phyloP scores from a whole-genome alignment of 2,888 invertebrate genomes.

The Sycophila texana region DNA sequence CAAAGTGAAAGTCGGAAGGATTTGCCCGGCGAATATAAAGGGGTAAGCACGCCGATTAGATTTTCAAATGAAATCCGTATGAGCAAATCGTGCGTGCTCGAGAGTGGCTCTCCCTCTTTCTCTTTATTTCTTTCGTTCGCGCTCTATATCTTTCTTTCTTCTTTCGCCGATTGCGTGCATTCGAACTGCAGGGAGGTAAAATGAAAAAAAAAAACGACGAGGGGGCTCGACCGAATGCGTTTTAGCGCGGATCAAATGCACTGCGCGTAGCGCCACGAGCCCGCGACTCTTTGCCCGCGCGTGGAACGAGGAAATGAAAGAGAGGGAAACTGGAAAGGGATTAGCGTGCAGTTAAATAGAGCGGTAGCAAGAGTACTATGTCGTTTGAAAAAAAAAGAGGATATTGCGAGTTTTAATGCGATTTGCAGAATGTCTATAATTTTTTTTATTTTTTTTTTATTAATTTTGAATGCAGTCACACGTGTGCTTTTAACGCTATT shows the following conservation, averaged over 20 bases:
- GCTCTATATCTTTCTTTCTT: constrained; percentile 7
- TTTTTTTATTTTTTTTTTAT: neutral
- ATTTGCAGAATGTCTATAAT: neutral
- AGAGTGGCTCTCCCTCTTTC: constrained; percentile 39
- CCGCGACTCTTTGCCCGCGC: constrained; percentile 2
- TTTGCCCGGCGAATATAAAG: constrained; percentile 25
- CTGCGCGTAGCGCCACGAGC: constrained; percentile 61
- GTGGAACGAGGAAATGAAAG: constrained; percentile 53
- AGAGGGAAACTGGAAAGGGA: constrained; percentile 44
- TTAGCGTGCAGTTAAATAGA: constrained; percentile 56
- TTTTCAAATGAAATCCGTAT: constrained; percentile 54
- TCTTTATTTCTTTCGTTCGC: neutral
- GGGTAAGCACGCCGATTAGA: constrained; percentile 46
- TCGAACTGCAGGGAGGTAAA: constrained; percentile 32
- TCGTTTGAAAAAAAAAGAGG: neutral
- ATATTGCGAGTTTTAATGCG: constrained; percentile 11
- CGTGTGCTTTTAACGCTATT: constrained; percentile 2
- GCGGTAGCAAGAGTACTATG: constrained; percentile 27
- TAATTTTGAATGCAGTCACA: neutral
- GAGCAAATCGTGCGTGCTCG: constrained; percentile 56
- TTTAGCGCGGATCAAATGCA: constrained; percentile 74
- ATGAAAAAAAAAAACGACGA: constrained; percentile 50
- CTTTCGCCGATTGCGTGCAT: constrained; percentile 3
- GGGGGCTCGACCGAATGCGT: constrained; percentile 61
- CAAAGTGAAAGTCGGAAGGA: constrained; percentile 56